Conservation (phyloP, 1,140 invertebrate genomes). For the Ctenoplectra terminalis region DNA sequence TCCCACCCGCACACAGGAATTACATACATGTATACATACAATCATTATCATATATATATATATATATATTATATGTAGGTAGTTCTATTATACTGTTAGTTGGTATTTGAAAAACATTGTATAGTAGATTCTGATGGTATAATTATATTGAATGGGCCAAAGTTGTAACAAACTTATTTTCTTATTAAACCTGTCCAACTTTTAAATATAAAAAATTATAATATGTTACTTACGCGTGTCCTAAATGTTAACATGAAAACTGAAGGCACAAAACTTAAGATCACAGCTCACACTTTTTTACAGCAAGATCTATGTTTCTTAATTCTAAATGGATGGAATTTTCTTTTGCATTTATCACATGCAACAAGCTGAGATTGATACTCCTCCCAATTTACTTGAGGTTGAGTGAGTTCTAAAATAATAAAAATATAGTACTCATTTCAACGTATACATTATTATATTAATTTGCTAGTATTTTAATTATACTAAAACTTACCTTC, state of each 20-base stretch:
- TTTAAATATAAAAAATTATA: neutral
- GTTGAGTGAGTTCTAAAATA: conserved; percentile 58
- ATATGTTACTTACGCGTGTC: neutral
- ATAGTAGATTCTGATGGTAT: conserved; percentile 78
- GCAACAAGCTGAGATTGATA: conserved; percentile 61
- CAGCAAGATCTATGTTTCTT: conserved; percentile 65
- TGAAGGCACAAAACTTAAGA: neutral
- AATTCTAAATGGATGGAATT: conserved; percentile 69
- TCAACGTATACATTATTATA: neutral
- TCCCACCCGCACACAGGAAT: conserved; percentile 59
- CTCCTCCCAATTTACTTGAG: conserved; percentile 67
- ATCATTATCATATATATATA: conserved; percentile 63
- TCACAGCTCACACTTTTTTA: conserved; percentile 53
- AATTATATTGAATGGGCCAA: conserved; percentile 79
- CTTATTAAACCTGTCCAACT: conserved; percentile 9
- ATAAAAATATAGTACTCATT: conserved; percentile 13
- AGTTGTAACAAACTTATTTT: conserved; percentile 61
- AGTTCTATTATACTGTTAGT: conserved; percentile 70
- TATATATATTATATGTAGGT: conserved; percentile 73
- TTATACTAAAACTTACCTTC: neutral
- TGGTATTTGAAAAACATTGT: conserved; percentile 76
- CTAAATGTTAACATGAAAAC: neutral
- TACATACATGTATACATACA: conserved; percentile 63
- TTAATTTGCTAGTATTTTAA: neutral
- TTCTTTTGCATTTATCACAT: conserved; percentile 69